phyloP scores from a whole-genome alignment of 2,113 vertebrate species.

The Bombycilla garrulus region DNA sequence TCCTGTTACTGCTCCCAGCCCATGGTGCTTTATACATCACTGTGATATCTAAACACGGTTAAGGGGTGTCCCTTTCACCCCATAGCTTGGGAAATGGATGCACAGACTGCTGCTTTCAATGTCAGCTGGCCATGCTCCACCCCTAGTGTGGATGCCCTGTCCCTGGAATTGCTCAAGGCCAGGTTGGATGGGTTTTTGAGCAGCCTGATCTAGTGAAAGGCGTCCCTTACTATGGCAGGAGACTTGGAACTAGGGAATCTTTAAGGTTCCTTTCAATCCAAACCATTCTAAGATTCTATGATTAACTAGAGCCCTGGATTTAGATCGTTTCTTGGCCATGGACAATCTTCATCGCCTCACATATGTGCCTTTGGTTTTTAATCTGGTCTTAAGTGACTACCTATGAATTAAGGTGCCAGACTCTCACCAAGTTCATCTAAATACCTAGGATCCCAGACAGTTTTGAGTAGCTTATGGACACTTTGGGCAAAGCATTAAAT shows the following conservation, averaged over 20 bases:
- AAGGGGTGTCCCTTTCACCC: neutral
- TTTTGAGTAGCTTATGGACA: neutral
- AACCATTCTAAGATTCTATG: neutral
- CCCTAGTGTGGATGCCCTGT: accelerated
- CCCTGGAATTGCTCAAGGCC: neutral
- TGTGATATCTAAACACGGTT: neutral
- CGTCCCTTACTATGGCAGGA: neutral
- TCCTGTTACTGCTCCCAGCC: neutral
- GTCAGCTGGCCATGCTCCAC: neutral
- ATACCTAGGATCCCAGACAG: neutral
- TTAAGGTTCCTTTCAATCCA: neutral
- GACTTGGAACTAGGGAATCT: neutral
- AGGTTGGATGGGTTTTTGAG: neutral
- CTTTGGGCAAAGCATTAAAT: neutral
- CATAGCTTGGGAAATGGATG: neutral
- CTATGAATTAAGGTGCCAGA: neutral
- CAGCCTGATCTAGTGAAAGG: neutral
- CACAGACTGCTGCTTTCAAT: neutral
- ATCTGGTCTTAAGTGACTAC: neutral
- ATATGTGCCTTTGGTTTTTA: neutral
- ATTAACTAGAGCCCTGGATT: neutral
- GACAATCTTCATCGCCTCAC: neutral
- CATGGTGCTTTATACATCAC: neutral
- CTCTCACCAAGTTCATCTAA: neutral
- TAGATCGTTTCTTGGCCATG: neutral